Conservation (phyloP, 2,113 vertebrate genomes). For the Opisthocomus hoazin region DNA sequence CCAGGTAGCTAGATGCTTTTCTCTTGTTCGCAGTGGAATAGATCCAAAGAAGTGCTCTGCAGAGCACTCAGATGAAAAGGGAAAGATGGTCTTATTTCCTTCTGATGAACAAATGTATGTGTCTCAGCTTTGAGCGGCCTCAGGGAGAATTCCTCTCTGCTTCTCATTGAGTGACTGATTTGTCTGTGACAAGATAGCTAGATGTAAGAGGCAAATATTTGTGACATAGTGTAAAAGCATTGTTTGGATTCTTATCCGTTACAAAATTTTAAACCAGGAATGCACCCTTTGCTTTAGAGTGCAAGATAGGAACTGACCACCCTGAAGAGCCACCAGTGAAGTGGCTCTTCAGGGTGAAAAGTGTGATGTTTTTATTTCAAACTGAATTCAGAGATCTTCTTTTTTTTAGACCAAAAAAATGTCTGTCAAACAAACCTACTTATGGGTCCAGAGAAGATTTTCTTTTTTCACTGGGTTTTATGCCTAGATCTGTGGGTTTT, state of each 20-base stretch:
- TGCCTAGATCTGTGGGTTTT: not conserved
- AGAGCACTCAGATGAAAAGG: not conserved
- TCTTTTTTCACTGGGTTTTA: not conserved
- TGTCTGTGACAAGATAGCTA: not conserved
- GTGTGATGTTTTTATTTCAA: not conserved
- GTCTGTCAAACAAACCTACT: not conserved
- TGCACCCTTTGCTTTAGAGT: not conserved
- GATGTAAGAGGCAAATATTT: not conserved
- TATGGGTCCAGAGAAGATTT: not conserved
- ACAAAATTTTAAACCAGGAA: not conserved
- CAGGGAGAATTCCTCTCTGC: conserved; percentile 1
- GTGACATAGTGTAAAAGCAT: not conserved
- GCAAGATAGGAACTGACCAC: not conserved
- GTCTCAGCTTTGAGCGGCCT: not conserved
- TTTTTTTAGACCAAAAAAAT: not conserved
- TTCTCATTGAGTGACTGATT: not conserved
- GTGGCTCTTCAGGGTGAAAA: not conserved
- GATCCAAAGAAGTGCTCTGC: not conserved
- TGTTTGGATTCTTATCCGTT: not conserved
- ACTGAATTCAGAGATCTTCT: not conserved
- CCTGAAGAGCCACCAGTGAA: not conserved
- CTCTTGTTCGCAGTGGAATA: not conserved
- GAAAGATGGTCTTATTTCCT: not conserved
- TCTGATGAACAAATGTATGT: not conserved
- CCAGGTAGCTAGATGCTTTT: not conserved